Evolutionary conservation across 2,797 vertebrate species (phyloP).

Genomic region (Channallabes apus): DNA sequence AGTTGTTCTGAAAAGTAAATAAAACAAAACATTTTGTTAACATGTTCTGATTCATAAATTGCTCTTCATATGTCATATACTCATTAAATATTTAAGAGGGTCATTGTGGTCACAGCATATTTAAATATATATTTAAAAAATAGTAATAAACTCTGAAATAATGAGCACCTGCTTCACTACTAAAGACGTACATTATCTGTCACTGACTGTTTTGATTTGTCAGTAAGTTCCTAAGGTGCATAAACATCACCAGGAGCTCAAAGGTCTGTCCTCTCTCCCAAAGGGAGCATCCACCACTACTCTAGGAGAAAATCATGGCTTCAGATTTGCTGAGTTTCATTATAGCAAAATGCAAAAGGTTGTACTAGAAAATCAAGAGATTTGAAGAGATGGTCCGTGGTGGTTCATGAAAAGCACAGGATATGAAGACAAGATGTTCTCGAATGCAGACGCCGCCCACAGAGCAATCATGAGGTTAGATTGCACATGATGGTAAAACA

Average conservation of each 20-base stretch:
- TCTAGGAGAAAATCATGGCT: too few species aligned
- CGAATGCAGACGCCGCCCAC: not conserved
- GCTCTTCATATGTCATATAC: not conserved
- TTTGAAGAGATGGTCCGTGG: not conserved
- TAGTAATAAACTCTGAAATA: too few species aligned
- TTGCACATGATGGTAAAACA: not conserved
- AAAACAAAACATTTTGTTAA: constrained; percentile 80
- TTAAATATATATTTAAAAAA: too few species aligned
- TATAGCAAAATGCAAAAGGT: not conserved
- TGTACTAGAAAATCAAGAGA: too few species aligned
- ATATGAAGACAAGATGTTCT: not conserved
- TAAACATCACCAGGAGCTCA: not conserved
- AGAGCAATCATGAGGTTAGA: not conserved
- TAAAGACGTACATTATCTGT: not conserved
- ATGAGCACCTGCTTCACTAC: not conserved
- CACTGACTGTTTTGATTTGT: not conserved
- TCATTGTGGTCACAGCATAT: not conserved
- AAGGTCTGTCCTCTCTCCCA: not conserved
- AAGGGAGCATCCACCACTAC: not conserved
- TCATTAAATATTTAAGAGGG: not conserved
- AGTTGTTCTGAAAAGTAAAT: constrained; percentile 77
- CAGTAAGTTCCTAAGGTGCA: not conserved
- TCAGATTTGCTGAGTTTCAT: not conserved
- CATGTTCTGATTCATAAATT: constrained; percentile 49
- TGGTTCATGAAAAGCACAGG: not conserved